Conservation (phyloP, 2,113 vertebrate species). For the Theristicus caerulescens region DNA sequence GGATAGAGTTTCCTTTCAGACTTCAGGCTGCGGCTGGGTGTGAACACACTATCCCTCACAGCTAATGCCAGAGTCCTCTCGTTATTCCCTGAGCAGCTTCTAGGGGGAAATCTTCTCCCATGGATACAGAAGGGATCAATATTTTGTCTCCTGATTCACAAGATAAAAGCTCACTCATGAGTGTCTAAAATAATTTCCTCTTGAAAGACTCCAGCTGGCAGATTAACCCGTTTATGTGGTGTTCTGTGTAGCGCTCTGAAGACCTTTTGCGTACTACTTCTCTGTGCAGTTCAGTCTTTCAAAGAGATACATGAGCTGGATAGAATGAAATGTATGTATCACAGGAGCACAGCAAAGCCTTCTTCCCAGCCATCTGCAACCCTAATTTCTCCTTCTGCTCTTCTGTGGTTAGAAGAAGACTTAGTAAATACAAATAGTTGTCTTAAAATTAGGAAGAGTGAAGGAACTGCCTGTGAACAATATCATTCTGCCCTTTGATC, state of each 20-base stretch:
- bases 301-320: not conserved
- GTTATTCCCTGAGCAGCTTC: not conserved
- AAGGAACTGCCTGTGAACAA: not conserved
- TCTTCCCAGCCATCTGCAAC: not conserved
- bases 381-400: not conserved
- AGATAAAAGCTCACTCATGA: not conserved
- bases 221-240: not conserved
- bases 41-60: not conserved
- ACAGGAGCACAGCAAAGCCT: accelerated
- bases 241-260: not conserved
- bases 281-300: not conserved
- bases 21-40: not conserved
- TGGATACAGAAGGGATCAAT: not conserved
- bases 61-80: not conserved
- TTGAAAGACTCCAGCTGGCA: not conserved
- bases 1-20: not conserved
- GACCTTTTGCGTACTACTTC: not conserved
- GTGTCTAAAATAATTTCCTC: not conserved
- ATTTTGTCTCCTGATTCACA: not conserved
- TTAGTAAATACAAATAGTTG: not conserved
- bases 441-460: not conserved
- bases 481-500: not conserved
- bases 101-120: not conserved
- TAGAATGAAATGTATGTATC: not conserved
- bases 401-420: not conserved